Evolutionary conservation across 2,113 vertebrate genomes (phyloP).

Genomic region (Silurus meridionalis): DNA sequence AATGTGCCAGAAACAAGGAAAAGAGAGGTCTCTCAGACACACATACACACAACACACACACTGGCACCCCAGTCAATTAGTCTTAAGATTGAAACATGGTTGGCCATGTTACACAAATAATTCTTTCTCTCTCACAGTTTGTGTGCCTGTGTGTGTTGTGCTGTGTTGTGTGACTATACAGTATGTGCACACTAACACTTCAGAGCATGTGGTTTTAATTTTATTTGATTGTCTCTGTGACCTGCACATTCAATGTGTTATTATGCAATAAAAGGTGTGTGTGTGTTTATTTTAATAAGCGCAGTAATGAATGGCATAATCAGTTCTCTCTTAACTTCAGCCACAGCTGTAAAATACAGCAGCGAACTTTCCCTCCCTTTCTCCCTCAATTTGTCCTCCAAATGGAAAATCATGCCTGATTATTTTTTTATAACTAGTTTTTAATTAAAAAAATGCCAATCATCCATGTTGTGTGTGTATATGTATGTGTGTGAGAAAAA

Average conservation of each 20-base stretch:
- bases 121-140: constrained; percentile 36
- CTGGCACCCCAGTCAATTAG: constrained; percentile 65
- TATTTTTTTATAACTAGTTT: constrained; percentile 27
- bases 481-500: constrained; percentile 20
- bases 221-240: constrained; percentile 62
- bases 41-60: constrained; percentile 45
- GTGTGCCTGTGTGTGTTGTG: background rate
- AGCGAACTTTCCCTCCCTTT: constrained; percentile 64
- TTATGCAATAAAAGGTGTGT: constrained; percentile 65
- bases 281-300: constrained; percentile 70
- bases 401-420: constrained; percentile 40
- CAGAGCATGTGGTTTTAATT: constrained; percentile 30
- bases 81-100: constrained; percentile 64
- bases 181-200: background rate
- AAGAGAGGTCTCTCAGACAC: constrained; percentile 51
- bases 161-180: constrained; percentile 32
- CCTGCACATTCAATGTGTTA: constrained; percentile 63
- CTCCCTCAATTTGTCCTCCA: constrained; percentile 62
- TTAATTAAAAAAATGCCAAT: constrained; percentile 64
- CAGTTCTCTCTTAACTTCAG: constrained; percentile 55
- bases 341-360: constrained; percentile 27
- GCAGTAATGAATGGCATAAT: constrained; percentile 71
- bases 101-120: constrained; percentile 62
- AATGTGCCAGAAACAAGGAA: constrained; percentile 47
- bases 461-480: constrained; percentile 52